Evolutionary conservation across 2,888 invertebrate species (phyloP).

Genomic region (Tortricodes alternella): DNA sequence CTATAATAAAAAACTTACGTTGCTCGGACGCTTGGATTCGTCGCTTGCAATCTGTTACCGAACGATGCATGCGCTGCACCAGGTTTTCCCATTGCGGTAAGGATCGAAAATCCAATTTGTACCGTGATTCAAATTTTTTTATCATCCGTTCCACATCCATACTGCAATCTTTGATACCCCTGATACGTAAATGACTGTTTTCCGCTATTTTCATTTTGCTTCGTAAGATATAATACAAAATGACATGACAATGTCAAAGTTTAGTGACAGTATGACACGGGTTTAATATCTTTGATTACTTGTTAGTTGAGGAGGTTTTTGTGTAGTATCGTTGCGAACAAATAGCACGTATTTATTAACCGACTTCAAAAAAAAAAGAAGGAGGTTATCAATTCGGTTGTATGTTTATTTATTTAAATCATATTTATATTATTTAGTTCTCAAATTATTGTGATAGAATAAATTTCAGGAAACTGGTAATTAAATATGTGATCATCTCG

Average conservation of each 20-base stretch:
- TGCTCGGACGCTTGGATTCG: slow-evolving; percentile 50
- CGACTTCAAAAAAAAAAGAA: too few species aligned
- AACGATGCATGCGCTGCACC: slow-evolving; percentile 50
- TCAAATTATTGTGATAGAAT: too few species aligned
- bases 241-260: not conserved
- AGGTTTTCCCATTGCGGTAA: slow-evolving; percentile 61
- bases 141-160: slow-evolving; percentile 55
- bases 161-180: slow-evolving; percentile 44
- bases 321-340: too few species aligned
- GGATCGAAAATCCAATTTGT: slow-evolving; percentile 55
- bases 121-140: slow-evolving; percentile 53
- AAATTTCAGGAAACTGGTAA: too few species aligned
- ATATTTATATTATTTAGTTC: too few species aligned
- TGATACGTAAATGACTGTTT: slow-evolving; percentile 58
- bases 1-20: slow-evolving; percentile 58
- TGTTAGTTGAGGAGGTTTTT: too few species aligned
- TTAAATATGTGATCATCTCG: too few species aligned
- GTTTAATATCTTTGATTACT: too few species aligned
- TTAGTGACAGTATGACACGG: not conserved
- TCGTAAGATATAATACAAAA: not conserved
- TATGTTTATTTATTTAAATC: too few species aligned
- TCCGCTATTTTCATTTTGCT: slow-evolving; percentile 40
- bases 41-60: slow-evolving; percentile 48
- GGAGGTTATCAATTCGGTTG: too few species aligned
- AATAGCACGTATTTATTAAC: too few species aligned